Base-by-base conservation (phyloP, 2,797 vertebrate species). In the Sparidentex hasta region DNA sequence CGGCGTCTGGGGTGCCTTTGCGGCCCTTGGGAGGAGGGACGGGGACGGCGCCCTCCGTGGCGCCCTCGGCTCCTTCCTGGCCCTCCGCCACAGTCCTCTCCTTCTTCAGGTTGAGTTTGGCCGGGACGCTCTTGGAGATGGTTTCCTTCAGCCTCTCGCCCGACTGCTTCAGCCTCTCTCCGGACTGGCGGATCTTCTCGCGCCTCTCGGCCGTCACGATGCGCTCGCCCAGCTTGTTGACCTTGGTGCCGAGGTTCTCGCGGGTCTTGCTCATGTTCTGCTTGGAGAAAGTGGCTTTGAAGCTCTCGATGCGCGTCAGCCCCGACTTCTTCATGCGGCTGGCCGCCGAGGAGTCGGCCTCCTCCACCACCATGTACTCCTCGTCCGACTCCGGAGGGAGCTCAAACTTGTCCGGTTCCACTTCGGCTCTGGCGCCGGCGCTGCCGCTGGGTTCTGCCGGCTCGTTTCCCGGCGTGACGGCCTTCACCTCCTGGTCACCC, bases 231-330 rank as follows among this genome's bases (percentile, higher is more conserved):
- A 99, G 89, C 88, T 96, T 96, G 89, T 96, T 96, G 85, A 99
- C 97, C 85, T 96, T 98, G 83, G 94, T 97, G 82, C 97, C 97
- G 78, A 99, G 95, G 93, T 95, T 98, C 81, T 98, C 97, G 18
- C 96, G 97, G 7, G 98, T 99, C 93, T 98, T 93, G 92, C 70
- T 99, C 90, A 99, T 97, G 91, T 96, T 99, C 93, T 99, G 96
- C 75, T 94, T 97, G 73, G 98, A 98, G 95, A 99, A 99, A 0
- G 97, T 97, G 74, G 97, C 97, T 92, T 97, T 99, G 89, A 99
- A 96, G 88, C 97, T 98, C 94, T 98, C 97, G 13, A 99, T 98
- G 82, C 94, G 96, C 17, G 95, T 97, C 93, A 97, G 95, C 74
- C 98, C 98, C 0, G 96, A 95, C 93, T 97, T 99, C 91, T 96